These are phyloP conservation scores for Rhagoletis zephyria DNA, from an alignment of 1,140 invertebrate species.

Conservation along the genomic window DNA sequence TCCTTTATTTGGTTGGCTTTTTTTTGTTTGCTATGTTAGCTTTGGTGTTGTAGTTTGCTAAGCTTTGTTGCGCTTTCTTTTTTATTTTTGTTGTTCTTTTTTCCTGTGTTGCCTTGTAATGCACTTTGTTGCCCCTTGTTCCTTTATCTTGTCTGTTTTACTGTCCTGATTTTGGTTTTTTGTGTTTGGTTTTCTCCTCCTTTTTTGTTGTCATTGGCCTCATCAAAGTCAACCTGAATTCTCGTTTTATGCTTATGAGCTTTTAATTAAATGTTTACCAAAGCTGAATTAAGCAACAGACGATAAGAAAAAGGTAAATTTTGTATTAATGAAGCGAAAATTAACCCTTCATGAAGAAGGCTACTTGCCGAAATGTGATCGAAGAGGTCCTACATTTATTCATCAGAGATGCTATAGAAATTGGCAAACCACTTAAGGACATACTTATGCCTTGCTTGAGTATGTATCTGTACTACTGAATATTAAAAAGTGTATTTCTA, in stretches of 20 bases:
- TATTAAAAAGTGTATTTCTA: no score
- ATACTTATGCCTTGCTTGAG: no score
- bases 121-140: neutral
- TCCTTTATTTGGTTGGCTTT: neutral
- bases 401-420: no score
- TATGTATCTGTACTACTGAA: no score
- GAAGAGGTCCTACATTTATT: neutral
- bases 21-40: neutral
- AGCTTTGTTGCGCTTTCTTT: neutral
- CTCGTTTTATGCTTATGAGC: conserved; percentile 46
- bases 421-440: no score
- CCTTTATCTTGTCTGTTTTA: neutral
- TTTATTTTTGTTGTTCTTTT: neutral
- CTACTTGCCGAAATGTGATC: no score
- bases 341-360: neutral
- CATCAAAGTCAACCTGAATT: conserved; percentile 42
- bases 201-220: neutral
- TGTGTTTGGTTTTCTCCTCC: neutral
- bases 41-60: neutral
- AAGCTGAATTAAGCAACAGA: conserved; percentile 26
- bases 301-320: neutral
- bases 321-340: neutral
- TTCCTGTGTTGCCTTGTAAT: neutral
- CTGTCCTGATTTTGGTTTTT: neutral
- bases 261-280: conserved; percentile 43